phyloP scores from a whole-genome alignment of 2,888 invertebrate species.

The Volucella inflata region DNA sequence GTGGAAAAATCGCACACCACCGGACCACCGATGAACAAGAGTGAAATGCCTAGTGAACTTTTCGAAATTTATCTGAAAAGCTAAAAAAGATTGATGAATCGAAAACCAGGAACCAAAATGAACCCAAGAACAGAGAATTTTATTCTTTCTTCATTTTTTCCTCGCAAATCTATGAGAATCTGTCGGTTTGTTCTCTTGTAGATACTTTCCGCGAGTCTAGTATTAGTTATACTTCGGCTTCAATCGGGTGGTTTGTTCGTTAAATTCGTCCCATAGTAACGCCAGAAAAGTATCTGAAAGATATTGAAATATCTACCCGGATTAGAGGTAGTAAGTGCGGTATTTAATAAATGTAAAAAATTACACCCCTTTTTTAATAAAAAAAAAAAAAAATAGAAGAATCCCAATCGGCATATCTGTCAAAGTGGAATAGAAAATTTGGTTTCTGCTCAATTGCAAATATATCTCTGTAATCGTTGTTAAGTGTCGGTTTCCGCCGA shows the following conservation, averaged over 20 bases:
- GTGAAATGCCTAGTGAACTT: too few relatives aligned
- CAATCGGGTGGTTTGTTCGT: slow-evolving; percentile 50
- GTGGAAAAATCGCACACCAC: slow-evolving; percentile 9
- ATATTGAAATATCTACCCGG: slow-evolving; percentile 23
- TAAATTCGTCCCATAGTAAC: slow-evolving; percentile 28
- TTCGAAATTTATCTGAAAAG: too few relatives aligned
- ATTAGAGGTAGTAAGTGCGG: slow-evolving; percentile 8
- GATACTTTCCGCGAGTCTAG: slow-evolving; percentile 60
- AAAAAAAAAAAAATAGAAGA: slow-evolving; percentile 33
- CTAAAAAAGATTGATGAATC: too few relatives aligned
- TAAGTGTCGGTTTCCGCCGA: slow-evolving; percentile 66
- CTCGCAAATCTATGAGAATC: slow-evolving; percentile 43
- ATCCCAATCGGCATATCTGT: slow-evolving; percentile 29
- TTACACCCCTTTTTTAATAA: slow-evolving; percentile 4
- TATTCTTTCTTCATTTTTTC: slow-evolving; percentile 9
- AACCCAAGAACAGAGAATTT: slow-evolving; percentile 12
- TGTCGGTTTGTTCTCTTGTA: slow-evolving; percentile 51
- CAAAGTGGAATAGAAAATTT: neutral
- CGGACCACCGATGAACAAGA: too few relatives aligned
- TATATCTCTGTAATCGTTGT: slow-evolving; percentile 54
- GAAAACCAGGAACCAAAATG: too few relatives aligned
- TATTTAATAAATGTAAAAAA: neutral
- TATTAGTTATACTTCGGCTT: slow-evolving; percentile 66
- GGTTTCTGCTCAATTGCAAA: slow-evolving; percentile 24
- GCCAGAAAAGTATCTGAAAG: neutral